Percentiles rank a stretch among this genome's conserved stretches.
These are phyloP conservation scores for Virgularia gustaviana DNA, from an alignment of 92 coral and sea anemone genomes.

Conservation along the genomic window DNA sequence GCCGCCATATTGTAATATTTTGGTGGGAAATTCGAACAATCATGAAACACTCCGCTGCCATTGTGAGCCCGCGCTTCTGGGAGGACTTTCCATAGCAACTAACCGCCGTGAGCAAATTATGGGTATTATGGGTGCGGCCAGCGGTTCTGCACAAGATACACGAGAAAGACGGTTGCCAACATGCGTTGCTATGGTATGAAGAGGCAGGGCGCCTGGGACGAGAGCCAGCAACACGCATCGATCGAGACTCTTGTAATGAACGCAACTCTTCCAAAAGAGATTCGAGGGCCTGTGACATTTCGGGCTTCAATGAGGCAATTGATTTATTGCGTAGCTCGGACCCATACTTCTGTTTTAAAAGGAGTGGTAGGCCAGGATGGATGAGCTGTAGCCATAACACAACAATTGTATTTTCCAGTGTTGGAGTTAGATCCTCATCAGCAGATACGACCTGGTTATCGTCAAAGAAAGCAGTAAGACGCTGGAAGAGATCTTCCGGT, in stretches of 20 bases:
- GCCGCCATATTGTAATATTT: too few species aligned
- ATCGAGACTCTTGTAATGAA: slow-evolving; percentile 13
- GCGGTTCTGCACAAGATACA: slow-evolving; percentile 46
- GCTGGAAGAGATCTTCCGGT: slow-evolving; percentile 56
- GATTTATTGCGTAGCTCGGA: slow-evolving; percentile 41
- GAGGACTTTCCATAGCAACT: too few species aligned
- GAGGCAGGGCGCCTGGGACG: slow-evolving; percentile 18
- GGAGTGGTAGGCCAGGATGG: slow-evolving; percentile 53
- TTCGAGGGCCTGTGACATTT: slow-evolving; percentile 31
- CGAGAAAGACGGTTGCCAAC: slow-evolving; percentile 6
- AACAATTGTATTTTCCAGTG: slow-evolving; percentile 54
- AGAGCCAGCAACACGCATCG: slow-evolving; percentile 31
- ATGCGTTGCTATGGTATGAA: neutral
- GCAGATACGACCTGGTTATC: slow-evolving; percentile 45
- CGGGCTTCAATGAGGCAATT: slow-evolving; percentile 28
- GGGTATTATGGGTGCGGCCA: slow-evolving; percentile 31
- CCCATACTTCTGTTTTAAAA: slow-evolving; percentile 50
- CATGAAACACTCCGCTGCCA: too few species aligned
- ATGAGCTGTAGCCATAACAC: slow-evolving; percentile 52
- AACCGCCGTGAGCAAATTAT: too few species aligned
- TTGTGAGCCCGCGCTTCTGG: too few species aligned
- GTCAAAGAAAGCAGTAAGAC: slow-evolving; percentile 49
- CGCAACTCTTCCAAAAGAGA: slow-evolving; percentile 28
- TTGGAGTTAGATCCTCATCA: slow-evolving; percentile 55
- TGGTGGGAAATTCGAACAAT: too few species aligned